Base-by-base conservation (phyloP, 1,140 invertebrate species). In the Drosophila nikananu region DNA sequence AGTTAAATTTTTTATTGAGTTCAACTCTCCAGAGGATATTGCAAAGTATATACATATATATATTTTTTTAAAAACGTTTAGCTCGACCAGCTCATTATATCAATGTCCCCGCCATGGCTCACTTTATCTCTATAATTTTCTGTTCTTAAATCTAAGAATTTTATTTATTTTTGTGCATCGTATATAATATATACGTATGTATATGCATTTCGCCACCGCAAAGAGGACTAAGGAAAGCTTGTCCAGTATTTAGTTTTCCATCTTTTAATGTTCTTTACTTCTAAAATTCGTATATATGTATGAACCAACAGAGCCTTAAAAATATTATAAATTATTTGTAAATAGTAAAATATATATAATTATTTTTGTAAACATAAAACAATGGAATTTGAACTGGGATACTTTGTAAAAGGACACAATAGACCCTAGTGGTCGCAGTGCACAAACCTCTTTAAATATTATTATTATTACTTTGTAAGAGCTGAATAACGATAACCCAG, bases 261-360 rank as follows among this genome's bases (percentile, higher is more conserved):
- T 55, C 15, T 37, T 55, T 19, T 3, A 54, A 54, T 54, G 52
- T 37, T 37, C 21, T 17, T 55, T 17, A 55, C 13, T 37, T 23
- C 5, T 37, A 37, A 10, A 37, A 37, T 5, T 55, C 32, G 37
- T 17, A 37, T 17, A 37, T 23, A 37, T 54, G 51, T 21, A 54
- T 55, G 32, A 55, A 55, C 52, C 52, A 23, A 35, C 52, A 6
- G 52, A 55, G 13, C 52, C 52, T 37, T 55, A 55, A 55, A 15
- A 19, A 55, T 55, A 55, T 55, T 55, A 10, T 55, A 55, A 55
- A 55, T 55, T 55, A 55, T 55, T 55, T 55, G 52, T 55, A 55
- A 55, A 55, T 55, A 55, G 52, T 17, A 37, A 37, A 54, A 55
- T 37, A 55, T 55, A 55, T 37, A 23, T 37, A 23, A 37, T 23